Conservation (phyloP, 2,113 vertebrate genomes). For the Alouatta palliata region DNA sequence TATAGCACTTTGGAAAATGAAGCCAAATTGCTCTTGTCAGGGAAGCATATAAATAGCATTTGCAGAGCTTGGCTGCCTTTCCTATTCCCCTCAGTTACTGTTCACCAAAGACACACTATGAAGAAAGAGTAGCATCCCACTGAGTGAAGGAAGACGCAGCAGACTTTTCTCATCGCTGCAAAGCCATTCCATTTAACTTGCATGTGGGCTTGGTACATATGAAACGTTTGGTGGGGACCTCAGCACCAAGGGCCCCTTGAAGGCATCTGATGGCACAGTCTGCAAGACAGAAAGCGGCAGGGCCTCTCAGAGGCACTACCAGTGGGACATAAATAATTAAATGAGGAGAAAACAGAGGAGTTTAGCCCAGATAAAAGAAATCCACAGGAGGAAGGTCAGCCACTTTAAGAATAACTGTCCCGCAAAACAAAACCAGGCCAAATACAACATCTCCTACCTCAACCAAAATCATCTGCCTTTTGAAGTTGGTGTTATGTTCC, state of each 20-base stretch:
- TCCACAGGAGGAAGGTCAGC: slow-evolving; percentile 54
- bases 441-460: slow-evolving; percentile 37
- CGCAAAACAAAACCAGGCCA: slow-evolving; percentile 59
- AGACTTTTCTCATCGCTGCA: neutral
- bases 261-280: neutral
- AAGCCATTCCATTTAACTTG: neutral
- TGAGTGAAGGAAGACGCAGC: neutral
- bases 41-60: neutral
- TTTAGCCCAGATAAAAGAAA: slow-evolving; percentile 50
- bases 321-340: neutral
- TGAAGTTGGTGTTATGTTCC: neutral
- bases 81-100: neutral
- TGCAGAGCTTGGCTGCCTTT: slow-evolving; percentile 1
- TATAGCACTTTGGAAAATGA: neutral
- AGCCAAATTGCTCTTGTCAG: neutral
- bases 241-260: neutral
- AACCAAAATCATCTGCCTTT: slow-evolving; percentile 51
- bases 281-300: neutral
- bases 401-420: slow-evolving; percentile 66
- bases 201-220: rapidly evolving
- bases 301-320: neutral
- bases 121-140: neutral
- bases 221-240: neutral
- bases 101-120: neutral
- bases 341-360: neutral